phyloP scores from a whole-genome alignment of 2,888 invertebrate genomes.

The Pecten maximus region DNA sequence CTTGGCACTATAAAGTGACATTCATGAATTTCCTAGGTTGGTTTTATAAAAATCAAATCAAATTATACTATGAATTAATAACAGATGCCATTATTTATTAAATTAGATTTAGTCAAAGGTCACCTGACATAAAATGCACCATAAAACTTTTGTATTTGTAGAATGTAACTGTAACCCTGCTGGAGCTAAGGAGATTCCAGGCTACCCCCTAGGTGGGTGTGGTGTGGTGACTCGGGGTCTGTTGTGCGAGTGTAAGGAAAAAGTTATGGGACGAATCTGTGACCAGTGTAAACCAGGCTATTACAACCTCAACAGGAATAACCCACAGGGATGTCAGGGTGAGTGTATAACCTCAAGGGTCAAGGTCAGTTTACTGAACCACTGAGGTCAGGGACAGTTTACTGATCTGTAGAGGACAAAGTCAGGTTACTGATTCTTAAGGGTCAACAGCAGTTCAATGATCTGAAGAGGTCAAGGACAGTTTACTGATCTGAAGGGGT shows the following conservation, averaged over 20 bases:
- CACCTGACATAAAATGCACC: background rate
- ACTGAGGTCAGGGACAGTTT: background rate
- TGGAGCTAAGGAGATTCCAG: slow-evolving; percentile 90
- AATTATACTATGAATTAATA: too few relatives aligned
- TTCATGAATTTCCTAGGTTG: too few relatives aligned
- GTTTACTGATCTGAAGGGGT: background rate
- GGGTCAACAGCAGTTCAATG: background rate
- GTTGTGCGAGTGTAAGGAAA: slow-evolving; percentile 96
- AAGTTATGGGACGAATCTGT: slow-evolving; percentile 97
- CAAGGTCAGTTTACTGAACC: background rate
- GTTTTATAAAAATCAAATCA: too few relatives aligned
- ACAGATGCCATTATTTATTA: too few relatives aligned
- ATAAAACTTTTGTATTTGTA: slow-evolving; percentile 54
- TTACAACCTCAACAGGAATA: slow-evolving; percentile 95
- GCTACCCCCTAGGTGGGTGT: slow-evolving; percentile 87
- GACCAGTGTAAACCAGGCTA: slow-evolving; percentile 95
- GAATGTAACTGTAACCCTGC: slow-evolving; percentile 97
- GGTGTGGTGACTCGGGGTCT: slow-evolving; percentile 89
- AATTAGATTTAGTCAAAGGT: too few relatives aligned
- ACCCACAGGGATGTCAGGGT: slow-evolving; percentile 95
- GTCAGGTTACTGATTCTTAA: background rate
- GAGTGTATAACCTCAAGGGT: slow-evolving; percentile 54
- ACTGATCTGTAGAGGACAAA: background rate
- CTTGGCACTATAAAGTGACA: too few relatives aligned
- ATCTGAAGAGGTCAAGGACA: too few relatives aligned